These are phyloP conservation scores for Acleris emargana DNA, from an alignment of 2,888 invertebrate genomes.

Conservation along the genomic window DNA sequence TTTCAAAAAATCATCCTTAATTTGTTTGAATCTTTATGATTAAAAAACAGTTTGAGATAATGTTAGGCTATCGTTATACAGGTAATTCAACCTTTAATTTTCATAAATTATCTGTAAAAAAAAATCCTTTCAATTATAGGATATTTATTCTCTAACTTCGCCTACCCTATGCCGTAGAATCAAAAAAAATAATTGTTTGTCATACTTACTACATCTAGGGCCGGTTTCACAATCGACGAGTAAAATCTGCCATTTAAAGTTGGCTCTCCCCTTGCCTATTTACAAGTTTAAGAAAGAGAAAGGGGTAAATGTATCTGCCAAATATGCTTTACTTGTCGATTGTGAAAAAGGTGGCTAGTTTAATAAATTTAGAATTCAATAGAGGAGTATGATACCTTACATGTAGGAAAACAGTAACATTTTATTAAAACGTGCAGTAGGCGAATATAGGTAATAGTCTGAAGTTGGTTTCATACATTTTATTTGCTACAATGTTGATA, in stretches of 20 bases:
- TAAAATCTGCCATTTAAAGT: too few species aligned
- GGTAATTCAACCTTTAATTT: neutral
- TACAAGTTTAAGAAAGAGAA: too few species aligned
- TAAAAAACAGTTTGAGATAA: neutral
- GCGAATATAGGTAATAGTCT: neutral
- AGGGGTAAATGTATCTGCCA: too few species aligned
- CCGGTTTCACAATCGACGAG: too few species aligned
- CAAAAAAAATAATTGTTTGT: neutral
- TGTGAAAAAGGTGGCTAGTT: too few species aligned
- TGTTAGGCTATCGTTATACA: neutral
- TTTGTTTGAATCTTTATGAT: neutral
- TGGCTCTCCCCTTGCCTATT: too few species aligned
- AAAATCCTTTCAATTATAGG: neutral
- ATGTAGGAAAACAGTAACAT: neutral
- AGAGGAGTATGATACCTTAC: neutral
- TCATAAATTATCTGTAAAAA: neutral
- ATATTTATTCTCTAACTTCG: neutral
- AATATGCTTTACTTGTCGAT: too few species aligned
- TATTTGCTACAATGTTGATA: neutral
- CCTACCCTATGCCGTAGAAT: neutral
- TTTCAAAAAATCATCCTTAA: neutral
- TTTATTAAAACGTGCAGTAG: neutral
- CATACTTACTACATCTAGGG: neutral
- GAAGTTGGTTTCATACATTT: too few species aligned
- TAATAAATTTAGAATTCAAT: neutral